Evolutionary conservation across 1,140 invertebrate species (phyloP).

Genomic region (Bilobella aurantiaca): DNA sequence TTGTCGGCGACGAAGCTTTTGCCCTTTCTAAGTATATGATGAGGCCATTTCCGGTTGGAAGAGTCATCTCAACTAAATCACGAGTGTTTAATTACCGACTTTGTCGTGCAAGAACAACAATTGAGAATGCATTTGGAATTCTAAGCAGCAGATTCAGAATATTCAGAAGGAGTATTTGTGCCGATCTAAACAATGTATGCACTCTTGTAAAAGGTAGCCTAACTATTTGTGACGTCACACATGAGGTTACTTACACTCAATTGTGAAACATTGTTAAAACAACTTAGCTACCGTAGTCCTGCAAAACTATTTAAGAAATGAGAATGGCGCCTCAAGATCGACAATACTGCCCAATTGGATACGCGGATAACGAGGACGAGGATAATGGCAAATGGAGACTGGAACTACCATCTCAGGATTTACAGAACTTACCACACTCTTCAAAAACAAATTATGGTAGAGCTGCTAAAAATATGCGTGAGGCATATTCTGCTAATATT

Average conservation of each 20-base stretch:
- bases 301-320: conserved; percentile 7
- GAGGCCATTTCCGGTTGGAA: conserved; percentile 39
- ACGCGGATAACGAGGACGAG: background rate
- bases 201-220: too few relatives aligned
- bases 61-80: background rate
- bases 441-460: background rate
- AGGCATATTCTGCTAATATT: too few relatives aligned
- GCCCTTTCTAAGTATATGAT: conserved; percentile 35
- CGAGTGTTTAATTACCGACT: conserved; percentile 22
- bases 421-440: background rate
- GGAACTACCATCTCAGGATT: too few relatives aligned
- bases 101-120: conserved; percentile 38
- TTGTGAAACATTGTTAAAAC: background rate
- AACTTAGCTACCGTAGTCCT: background rate
- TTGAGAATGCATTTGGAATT: conserved; percentile 48
- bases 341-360: background rate
- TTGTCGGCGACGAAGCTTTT: conserved; percentile 37
- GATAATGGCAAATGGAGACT: background rate
- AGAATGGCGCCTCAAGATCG: background rate
- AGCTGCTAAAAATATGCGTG: too few relatives aligned
- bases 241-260: background rate
- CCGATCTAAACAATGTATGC: too few relatives aligned
- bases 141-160: conserved; percentile 39
- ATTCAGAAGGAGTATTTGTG: conserved; percentile 11
- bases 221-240: too few relatives aligned